Percentiles rank a stretch among this genome's conserved stretches.
phyloP scores from a whole-genome alignment of 2,797 vertebrate genomes.

The Halcyon leucocephala region DNA sequence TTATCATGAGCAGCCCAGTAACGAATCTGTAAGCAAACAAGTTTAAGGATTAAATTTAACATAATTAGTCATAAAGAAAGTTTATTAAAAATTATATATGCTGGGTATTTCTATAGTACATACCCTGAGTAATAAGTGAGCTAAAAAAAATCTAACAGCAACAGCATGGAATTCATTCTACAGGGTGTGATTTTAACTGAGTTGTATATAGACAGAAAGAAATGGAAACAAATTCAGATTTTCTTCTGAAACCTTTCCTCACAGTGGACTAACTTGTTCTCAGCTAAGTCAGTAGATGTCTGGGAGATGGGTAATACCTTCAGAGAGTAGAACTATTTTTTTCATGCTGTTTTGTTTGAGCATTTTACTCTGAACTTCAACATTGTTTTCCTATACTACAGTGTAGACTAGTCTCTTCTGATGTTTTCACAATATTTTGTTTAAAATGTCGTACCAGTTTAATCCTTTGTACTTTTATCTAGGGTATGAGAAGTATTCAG shows the following conservation, averaged over 20 bases:
- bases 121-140: background rate
- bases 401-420: background rate
- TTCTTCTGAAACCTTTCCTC: background rate
- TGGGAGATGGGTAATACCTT: background rate
- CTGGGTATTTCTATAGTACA: background rate
- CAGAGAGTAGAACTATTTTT: background rate
- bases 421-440: background rate
- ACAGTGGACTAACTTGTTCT: background rate
- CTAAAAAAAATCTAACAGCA: background rate
- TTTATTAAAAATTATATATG: background rate
- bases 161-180: background rate
- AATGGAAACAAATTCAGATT: background rate
- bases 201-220: background rate
- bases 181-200: background rate
- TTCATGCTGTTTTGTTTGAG: background rate
- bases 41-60: background rate
- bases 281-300: background rate
- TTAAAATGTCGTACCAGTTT: background rate
- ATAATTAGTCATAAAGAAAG: background rate
- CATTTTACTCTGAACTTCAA: background rate
- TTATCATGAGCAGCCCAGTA: conserved; percentile 91
- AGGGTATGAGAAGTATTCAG: background rate
- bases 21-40: conserved; percentile 83
- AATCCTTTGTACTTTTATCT: background rate
- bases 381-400: background rate